Base-by-base conservation (phyloP, 2,888 invertebrate genomes). In the Drosophila prolongata region DNA sequence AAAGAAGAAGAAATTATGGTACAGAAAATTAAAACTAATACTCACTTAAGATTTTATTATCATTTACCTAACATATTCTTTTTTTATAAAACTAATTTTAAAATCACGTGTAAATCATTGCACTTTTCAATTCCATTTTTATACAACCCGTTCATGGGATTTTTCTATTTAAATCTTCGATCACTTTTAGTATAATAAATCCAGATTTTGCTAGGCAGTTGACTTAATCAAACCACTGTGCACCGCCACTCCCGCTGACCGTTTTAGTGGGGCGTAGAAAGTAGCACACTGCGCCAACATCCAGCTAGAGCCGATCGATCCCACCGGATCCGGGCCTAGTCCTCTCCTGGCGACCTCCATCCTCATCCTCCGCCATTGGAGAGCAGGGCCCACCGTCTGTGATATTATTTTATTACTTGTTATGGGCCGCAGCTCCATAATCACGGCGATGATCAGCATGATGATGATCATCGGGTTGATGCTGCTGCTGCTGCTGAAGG, bases 361-460 rank as follows among this genome's bases (percentile, higher is more conserved):
- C 46, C 54, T 35, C 55, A 35, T 40, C 46, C 54, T 35, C 55
- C 50, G 44, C 38, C 30, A 56, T 30, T 66, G 57, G 72, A 62
- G 76, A 57, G 78, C 62, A 53, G 65, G 80, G 87, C 84, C 89
- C 89, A 89, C 88, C 91, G 85, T 88, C 85, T 89, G 81, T 89
- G 89, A 80, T 87, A 87, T 89, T 86, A 82, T 87, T 87, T 85
- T 87, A 87, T 89, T 89, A 89, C 87, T 90, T 87, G 89, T 84
- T 90, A 86, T 84, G 88, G 80, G 77, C 80, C 75, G 64, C 82
- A 74, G 68, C 65, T 49, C 57, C 57, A 71, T 71, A 55, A 66
- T 55, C 73, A 57, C 71, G 69, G 70, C 64, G 62, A 73, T 55
- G 65, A 71, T 37, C 56, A 65, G 38, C 44, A 49, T 40, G 46